These are phyloP conservation scores for Drosophila novamexicana DNA, from an alignment of 1,140 invertebrate species.

Conservation along the genomic window DNA sequence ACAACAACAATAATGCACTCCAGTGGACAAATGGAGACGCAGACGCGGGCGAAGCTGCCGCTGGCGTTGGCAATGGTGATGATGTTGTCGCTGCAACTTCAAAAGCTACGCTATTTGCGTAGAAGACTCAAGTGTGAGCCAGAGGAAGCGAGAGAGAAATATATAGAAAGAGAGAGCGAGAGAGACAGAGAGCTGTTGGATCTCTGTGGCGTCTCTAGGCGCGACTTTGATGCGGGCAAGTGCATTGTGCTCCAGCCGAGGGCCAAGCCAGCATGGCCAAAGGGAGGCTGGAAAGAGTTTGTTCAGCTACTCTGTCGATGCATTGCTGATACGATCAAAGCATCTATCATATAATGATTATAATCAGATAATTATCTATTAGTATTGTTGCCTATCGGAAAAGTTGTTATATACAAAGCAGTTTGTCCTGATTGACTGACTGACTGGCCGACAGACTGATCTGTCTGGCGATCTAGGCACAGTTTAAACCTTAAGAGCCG, in stretches of 20 bases:
- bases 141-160: neutral
- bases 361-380: too few species aligned
- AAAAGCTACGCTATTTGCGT: conserved; percentile 77
- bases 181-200: neutral
- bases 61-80: conserved; percentile 51
- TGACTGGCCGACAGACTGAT: too few species aligned
- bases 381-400: too few species aligned
- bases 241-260: neutral
- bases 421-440: too few species aligned
- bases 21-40: conserved; percentile 47
- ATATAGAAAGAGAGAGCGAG: neutral
- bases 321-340: too few species aligned
- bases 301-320: too few species aligned
- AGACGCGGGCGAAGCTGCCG: conserved; percentile 24
- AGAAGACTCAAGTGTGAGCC: conserved; percentile 40
- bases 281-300: neutral
- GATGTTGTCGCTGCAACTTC: conserved; percentile 79
- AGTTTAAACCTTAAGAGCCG: too few species aligned
- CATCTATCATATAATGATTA: too few species aligned
- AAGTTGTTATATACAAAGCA: too few species aligned
- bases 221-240: neutral
- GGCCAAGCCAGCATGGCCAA: neutral
- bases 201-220: conserved; percentile 15
- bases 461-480: too few species aligned
- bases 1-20: conserved; percentile 55